phyloP scores from a whole-genome alignment of 2,888 invertebrate genomes.

The Luperina testacea region DNA sequence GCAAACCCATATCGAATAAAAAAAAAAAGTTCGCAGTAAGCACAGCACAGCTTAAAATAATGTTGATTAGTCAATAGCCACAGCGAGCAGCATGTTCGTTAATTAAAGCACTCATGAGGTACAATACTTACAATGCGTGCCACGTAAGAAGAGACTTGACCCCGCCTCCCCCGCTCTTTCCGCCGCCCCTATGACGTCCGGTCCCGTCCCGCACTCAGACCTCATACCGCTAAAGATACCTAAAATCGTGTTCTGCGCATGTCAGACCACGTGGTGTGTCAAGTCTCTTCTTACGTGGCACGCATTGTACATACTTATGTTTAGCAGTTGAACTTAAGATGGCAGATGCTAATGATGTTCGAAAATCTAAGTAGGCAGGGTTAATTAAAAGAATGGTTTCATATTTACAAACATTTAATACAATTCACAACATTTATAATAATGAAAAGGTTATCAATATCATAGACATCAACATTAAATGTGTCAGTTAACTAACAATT shows the following conservation, averaged over 20 bases:
- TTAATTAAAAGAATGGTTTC: background rate
- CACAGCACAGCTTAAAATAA: background rate
- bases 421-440: slow-evolving; percentile 8
- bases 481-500: slow-evolving; percentile 22
- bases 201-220: too few species aligned
- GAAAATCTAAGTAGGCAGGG: background rate
- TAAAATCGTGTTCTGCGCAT: too few species aligned
- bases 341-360: background rate
- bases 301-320: too few species aligned
- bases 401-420: slow-evolving; percentile 19
- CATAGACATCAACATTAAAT: slow-evolving; percentile 9
- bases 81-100: background rate
- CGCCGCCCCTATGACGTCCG: too few species aligned
- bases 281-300: too few species aligned
- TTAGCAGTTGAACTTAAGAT: background rate
- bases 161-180: too few species aligned
- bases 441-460: background rate
- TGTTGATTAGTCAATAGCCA: background rate
- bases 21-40: too few species aligned
- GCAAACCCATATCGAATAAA: too few species aligned
- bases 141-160: too few species aligned
- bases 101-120: background rate
- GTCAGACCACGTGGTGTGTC: too few species aligned
- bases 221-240: too few species aligned
- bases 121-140: background rate